Percentiles rank a stretch among this genome's conserved stretches.
These are phyloP conservation scores for Xiphydria camelus DNA, from an alignment of 2,888 invertebrate species.

Conservation along the genomic window DNA sequence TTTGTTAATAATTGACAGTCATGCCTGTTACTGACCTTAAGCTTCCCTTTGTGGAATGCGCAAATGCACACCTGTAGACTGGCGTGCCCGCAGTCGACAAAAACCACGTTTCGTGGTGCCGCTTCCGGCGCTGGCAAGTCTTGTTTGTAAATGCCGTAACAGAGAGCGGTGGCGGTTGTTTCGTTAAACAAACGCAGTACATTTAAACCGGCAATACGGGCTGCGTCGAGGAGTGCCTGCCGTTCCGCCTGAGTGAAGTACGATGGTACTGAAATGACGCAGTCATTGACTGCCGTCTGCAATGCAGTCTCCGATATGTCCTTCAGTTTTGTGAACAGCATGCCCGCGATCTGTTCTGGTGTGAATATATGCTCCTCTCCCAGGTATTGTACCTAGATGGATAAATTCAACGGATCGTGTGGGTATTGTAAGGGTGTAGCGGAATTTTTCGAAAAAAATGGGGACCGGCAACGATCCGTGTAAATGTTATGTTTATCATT, in stretches of 20 bases:
- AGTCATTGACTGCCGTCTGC: conserved; percentile 90
- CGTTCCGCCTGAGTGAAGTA: conserved; percentile 95
- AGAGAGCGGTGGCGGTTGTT: conserved; percentile 93
- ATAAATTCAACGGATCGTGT: too few species aligned
- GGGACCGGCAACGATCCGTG: too few species aligned
- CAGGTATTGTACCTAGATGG: conserved; percentile 78
- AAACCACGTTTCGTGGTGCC: conserved; percentile 88
- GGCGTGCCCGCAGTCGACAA: conserved; percentile 95
- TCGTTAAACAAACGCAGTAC: conserved; percentile 95
- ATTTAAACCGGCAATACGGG: conserved; percentile 90
- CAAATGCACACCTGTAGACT: conserved; percentile 87
- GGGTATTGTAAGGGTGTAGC: too few species aligned
- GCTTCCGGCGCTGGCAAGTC: conserved; percentile 89
- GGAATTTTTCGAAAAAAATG: too few species aligned
- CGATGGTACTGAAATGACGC: conserved; percentile 91
- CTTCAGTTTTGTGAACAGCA: conserved; percentile 96
- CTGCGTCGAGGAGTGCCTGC: conserved; percentile 87
- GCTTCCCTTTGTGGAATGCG: conserved; percentile 94
- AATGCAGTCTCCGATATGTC: conserved; percentile 84
- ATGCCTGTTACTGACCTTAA: conserved; percentile 62
- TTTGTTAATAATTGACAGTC: too few species aligned
- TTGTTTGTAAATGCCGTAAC: conserved; percentile 98
- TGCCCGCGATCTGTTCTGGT: conserved; percentile 94
- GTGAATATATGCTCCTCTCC: conserved; percentile 83
- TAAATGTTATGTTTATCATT: too few species aligned